phyloP scores from a whole-genome alignment of 2,113 vertebrate genomes.

The Etia nguti region DNA sequence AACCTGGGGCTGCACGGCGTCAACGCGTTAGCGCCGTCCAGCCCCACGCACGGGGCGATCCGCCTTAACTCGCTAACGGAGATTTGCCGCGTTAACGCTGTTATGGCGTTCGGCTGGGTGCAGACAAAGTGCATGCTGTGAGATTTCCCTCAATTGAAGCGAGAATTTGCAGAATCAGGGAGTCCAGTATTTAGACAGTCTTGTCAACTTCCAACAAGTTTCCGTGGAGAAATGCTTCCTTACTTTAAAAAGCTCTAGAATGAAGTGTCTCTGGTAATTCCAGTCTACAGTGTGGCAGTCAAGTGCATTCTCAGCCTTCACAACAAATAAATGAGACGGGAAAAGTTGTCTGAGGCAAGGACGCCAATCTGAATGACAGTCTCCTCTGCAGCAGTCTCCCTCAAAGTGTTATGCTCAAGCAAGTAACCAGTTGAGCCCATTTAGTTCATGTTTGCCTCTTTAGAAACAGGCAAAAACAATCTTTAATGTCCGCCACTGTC shows the following conservation, averaged over 20 bases:
- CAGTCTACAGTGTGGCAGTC: background rate
- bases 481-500: background rate
- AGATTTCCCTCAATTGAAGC: background rate
- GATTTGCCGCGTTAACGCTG: too few species aligned
- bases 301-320: background rate
- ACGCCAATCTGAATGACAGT: background rate
- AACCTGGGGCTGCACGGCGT: too few species aligned
- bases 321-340: background rate
- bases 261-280: background rate
- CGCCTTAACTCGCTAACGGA: too few species aligned
- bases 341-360: background rate
- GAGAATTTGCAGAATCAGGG: background rate
- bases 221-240: background rate
- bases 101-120: background rate
- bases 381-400: accelerated
- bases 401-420: background rate
- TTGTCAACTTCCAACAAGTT: background rate
- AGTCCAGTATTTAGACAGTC: background rate
- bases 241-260: background rate
- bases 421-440: background rate
- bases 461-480: background rate
- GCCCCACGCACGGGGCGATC: too few species aligned
- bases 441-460: background rate
- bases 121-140: background rate
- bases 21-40: too few species aligned